Conservation (phyloP, 2,113 vertebrate genomes). For the Lophochroa leadbeateri region DNA sequence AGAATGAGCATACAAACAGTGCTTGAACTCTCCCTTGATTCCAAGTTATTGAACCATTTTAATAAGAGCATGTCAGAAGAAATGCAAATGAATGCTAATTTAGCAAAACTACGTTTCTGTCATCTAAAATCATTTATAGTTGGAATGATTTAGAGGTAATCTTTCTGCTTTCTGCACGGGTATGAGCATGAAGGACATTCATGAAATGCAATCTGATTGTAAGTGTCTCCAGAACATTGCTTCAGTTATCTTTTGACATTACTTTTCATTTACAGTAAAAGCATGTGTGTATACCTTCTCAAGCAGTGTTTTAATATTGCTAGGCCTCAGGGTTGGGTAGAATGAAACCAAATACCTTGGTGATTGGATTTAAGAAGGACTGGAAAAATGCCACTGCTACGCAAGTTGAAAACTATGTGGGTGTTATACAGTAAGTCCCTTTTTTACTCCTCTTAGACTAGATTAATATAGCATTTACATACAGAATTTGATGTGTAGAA, state of each 20-base stretch:
- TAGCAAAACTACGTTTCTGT: constrained; percentile 76
- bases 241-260: constrained; percentile 61
- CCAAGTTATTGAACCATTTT: constrained; percentile 80
- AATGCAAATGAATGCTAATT: constrained; percentile 82
- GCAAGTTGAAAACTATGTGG: constrained; percentile 88
- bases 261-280: constrained; percentile 68
- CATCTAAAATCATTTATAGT: constrained; percentile 75
- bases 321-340: constrained; percentile 93
- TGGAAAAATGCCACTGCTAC: constrained; percentile 80
- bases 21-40: constrained; percentile 67
- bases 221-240: constrained; percentile 69
- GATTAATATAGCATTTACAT: background rate
- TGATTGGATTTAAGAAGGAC: constrained; percentile 93
- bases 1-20: constrained; percentile 50
- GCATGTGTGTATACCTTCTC: constrained; percentile 35
- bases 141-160: constrained; percentile 78
- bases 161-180: constrained; percentile 72
- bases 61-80: constrained; percentile 78
- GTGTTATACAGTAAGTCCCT: constrained; percentile 91
- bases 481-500: background rate
- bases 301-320: constrained; percentile 51
- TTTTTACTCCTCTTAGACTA: background rate
- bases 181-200: constrained; percentile 73
- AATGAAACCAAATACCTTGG: constrained; percentile 93
- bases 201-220: constrained; percentile 69